Evolutionary conservation across 2,888 invertebrate genomes (phyloP).

Genomic region (Amiota minor): DNA sequence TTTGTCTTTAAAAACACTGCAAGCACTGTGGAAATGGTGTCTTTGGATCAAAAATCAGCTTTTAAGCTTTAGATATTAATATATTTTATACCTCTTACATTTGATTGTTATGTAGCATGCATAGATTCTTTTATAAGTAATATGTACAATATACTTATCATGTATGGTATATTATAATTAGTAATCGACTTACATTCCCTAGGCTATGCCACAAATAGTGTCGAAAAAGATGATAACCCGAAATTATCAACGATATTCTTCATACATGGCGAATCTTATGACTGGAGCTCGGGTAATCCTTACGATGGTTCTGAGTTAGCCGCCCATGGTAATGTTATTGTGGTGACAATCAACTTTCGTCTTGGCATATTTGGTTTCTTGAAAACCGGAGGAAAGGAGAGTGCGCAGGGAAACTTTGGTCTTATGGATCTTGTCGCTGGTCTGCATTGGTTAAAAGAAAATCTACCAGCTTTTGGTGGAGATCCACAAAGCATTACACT

Average conservation of each 20-base stretch:
- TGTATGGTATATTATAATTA: too few species aligned
- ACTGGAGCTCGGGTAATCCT: constrained; percentile 97
- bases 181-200: background rate
- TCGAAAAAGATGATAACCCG: constrained; percentile 30
- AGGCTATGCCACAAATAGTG: constrained; percentile 15
- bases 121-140: background rate
- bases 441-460: constrained; percentile 96
- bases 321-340: constrained; percentile 90
- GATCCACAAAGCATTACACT: constrained; percentile 94
- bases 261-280: constrained; percentile 95
- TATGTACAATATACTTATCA: too few species aligned
- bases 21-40: constrained; percentile 96
- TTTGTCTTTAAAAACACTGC: constrained; percentile 83
- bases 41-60: constrained; percentile 72
- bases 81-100: background rate
- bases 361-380: constrained; percentile 91
- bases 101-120: background rate
- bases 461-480: constrained; percentile 95
- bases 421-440: constrained; percentile 95
- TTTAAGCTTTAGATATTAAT: background rate
- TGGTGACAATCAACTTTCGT: constrained; percentile 93
- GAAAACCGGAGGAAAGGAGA: constrained; percentile 90
- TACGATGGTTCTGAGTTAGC: constrained; percentile 97
- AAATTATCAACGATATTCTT: constrained; percentile 87
- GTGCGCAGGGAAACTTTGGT: constrained; percentile 92